Evolutionary conservation across 1,140 invertebrate species (phyloP).

Genomic region (Cyclargus thomasi): DNA sequence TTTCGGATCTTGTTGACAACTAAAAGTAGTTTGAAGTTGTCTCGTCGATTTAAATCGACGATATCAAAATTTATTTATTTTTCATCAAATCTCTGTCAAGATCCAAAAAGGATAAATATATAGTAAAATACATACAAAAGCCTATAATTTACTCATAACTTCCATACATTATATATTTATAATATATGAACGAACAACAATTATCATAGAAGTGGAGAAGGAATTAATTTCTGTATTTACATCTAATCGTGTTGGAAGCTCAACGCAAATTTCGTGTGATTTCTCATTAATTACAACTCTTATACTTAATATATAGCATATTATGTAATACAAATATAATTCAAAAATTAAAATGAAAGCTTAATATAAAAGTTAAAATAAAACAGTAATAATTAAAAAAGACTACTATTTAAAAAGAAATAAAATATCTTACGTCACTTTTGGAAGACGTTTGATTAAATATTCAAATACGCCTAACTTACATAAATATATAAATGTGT

Average conservation of each 20-base stretch:
- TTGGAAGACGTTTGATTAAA: constrained; percentile 72
- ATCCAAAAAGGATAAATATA: neutral
- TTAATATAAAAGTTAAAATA: constrained; percentile 22
- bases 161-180: constrained; percentile 10
- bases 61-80: neutral
- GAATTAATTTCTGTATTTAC: constrained; percentile 66
- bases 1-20: neutral
- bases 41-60: neutral
- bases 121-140: constrained; percentile 5
- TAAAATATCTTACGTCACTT: constrained; percentile 61
- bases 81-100: neutral
- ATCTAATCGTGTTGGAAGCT: constrained; percentile 75
- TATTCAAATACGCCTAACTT: constrained; percentile 64
- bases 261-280: constrained; percentile 71
- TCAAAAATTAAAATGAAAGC: constrained; percentile 19
- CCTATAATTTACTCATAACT: neutral
- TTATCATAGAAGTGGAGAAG: constrained; percentile 18
- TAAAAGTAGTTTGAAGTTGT: neutral
- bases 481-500: constrained; percentile 40
- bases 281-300: constrained; percentile 40
- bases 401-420: constrained; percentile 23
- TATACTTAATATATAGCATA: constrained; percentile 19
- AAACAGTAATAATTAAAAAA: constrained; percentile 26
- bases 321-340: constrained; percentile 26
- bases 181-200: constrained; percentile 31